Conservation (phyloP, 2,113 vertebrate genomes). For the Cyanoramphus novaezelandiae region DNA sequence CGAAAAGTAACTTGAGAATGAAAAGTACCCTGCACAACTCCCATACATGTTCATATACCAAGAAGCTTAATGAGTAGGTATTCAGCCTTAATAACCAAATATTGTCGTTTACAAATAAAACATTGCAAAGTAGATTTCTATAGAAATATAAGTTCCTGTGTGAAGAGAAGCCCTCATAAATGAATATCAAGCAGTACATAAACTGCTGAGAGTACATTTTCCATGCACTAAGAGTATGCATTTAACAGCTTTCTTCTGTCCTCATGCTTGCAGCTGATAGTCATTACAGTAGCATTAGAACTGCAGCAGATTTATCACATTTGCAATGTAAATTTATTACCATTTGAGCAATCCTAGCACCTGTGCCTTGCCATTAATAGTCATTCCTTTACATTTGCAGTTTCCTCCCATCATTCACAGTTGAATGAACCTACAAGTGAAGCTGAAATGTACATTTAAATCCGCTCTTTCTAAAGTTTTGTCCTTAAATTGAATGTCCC, state of each 20-base stretch:
- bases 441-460: conserved; percentile 28
- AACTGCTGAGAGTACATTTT: conserved; percentile 53
- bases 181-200: conserved; percentile 34
- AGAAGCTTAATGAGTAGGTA: conserved; percentile 4
- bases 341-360: conserved; percentile 36
- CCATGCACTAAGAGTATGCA: conserved; percentile 19
- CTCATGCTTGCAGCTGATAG: conserved; percentile 52
- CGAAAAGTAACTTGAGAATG: neutral
- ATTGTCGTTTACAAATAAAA: conserved; percentile 36
- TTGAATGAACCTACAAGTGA: conserved; percentile 14
- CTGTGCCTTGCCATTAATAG: conserved; percentile 45
- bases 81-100: conserved; percentile 21
- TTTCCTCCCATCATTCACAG: neutral
- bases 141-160: neutral
- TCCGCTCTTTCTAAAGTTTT: neutral
- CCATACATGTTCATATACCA: neutral
- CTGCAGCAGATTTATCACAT: conserved; percentile 50
- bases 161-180: conserved; percentile 32
- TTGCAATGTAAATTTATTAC: conserved; percentile 66
- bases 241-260: conserved; percentile 48
- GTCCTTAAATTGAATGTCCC: neutral
- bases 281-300: conserved; percentile 54
- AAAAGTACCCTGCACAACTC: neutral
- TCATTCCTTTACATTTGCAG: neutral
- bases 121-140: conserved; percentile 13